Conservation (phyloP, 2,797 vertebrate genomes). For the Astyanax mexicanus region DNA sequence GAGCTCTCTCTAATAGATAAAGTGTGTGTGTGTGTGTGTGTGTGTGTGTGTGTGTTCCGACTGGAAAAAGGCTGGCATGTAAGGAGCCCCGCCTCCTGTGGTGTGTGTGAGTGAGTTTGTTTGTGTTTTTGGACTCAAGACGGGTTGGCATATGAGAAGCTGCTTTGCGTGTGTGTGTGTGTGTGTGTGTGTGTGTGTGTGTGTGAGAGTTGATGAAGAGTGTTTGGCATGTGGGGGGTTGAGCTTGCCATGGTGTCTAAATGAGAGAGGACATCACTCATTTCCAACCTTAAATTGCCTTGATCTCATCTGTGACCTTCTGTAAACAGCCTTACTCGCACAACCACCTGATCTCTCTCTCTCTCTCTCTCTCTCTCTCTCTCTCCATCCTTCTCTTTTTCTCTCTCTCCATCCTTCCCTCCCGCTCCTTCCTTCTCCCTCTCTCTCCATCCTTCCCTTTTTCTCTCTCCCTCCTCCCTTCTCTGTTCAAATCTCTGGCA, state of each 20-base stretch:
- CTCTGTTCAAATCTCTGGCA: not conserved
- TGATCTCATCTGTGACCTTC: conserved; percentile 81
- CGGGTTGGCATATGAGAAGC: conserved; percentile 56
- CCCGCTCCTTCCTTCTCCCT: not conserved
- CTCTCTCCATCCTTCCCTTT: not conserved
- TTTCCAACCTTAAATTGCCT: conserved; percentile 85
- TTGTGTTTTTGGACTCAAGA: conserved; percentile 13
- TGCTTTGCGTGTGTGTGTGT: conserved; percentile 29
- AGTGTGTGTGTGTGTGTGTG: not conserved
- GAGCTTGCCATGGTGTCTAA: conserved; percentile 69
- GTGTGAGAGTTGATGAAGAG: conserved; percentile 15
- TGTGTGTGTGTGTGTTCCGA: conserved; percentile 5
- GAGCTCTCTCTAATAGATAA: not conserved
- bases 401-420: not conserved
- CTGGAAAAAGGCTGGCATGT: not conserved
- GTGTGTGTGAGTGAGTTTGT: conserved; percentile 9
- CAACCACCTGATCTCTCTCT: conserved; percentile 42
- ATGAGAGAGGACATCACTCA: conserved; percentile 81
- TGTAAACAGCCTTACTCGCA: conserved; percentile 71
- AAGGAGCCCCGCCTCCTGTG: not conserved
- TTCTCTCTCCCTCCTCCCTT: not conserved
- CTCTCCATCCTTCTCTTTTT: not conserved
- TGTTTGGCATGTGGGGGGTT: conserved; percentile 60
- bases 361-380: conserved; percentile 6
- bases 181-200: not conserved